These are phyloP conservation scores for Lamprologus tigripictilis DNA, from an alignment of 2,113 vertebrate genomes.

Conservation along the genomic window DNA sequence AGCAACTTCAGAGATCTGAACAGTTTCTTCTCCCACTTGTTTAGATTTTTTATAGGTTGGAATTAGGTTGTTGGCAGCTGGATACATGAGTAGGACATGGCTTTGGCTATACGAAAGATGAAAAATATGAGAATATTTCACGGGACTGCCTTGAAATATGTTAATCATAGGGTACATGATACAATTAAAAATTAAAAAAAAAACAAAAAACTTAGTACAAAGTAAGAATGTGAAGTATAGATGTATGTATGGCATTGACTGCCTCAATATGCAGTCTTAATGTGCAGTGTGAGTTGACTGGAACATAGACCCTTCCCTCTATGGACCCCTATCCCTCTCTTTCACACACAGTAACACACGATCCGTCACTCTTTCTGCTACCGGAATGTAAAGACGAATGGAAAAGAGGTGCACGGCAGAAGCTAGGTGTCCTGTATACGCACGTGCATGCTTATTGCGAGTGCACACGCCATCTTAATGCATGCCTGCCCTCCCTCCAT, in stretches of 20 bases:
- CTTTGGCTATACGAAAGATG: not conserved
- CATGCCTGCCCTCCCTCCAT: slow-evolving; percentile 26
- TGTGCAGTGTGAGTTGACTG: slow-evolving; percentile 8
- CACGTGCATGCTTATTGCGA: not conserved
- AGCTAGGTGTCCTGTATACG: not conserved
- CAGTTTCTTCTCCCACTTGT: not conserved
- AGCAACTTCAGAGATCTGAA: not conserved
- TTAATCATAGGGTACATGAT: not conserved
- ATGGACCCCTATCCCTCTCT: not conserved
- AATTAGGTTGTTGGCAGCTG: not conserved
- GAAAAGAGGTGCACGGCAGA: slow-evolving; percentile 20
- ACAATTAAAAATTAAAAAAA: not conserved
- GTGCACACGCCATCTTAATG: slow-evolving; percentile 2
- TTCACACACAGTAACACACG: slow-evolving; percentile 13
- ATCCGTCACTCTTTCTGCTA: slow-evolving; percentile 1
- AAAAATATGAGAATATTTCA: not conserved
- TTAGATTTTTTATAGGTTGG: not conserved
- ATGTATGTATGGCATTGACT: not conserved
- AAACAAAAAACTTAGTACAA: not conserved
- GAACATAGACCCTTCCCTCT: not conserved
- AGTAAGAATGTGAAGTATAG: not conserved
- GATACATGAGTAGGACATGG: not conserved
- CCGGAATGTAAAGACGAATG: slow-evolving; percentile 30
- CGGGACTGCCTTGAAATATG: not conserved
- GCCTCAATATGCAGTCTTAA: slow-evolving; percentile 1